Evolutionary conservation across 2,888 invertebrate species (phyloP), one percentile per base, ranked within the genome.

Genomic region (Nomada ruficornis): DNA sequence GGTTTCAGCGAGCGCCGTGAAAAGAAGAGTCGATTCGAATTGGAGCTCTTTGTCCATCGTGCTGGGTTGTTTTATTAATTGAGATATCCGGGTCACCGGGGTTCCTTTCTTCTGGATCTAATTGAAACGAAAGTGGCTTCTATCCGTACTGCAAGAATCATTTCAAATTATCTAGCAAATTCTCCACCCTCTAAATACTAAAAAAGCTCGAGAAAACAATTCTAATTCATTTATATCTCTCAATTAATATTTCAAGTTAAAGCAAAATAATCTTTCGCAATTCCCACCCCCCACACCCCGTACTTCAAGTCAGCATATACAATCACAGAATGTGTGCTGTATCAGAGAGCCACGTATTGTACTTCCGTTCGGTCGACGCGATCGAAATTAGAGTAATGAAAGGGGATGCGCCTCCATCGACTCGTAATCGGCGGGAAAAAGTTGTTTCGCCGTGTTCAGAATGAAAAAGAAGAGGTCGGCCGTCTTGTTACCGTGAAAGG

Each of bases 351-450:
- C 36, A 5, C 36, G 47, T 47, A 47, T 47, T 47, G 47, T 47
- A 47, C 47, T 13, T 57, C 26, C 36, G 7, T 36, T 50, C 50
- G 20, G 60, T 50, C 29, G 26, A 50, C 57, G 65, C 76, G 78
- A 63, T 59, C 26, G 64, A 76, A 75, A 86, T 86, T 86, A 86
- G 60, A 73, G 77, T 78, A 73, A 78, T 72, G 80, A 78, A 84
- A 76, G 69, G 42, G 36, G 23, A 57, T 65, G 60, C 72, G 57
- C 72, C 71, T 69, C 50, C 80, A 68, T 77, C 67, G 84, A 65
- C 62, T 26, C 42, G 55, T 72, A 84, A 86, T 75, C 76, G 78
- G 55, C 57, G 47, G 29, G 57, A 62, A 36, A 47, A 77, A 67
- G 77, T 78, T 84, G 73, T 86, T 84, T 86, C 84, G 67, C 52